Percentiles rank a stretch among this genome's conserved stretches.
phyloP scores from a whole-genome alignment of 2,113 vertebrate genomes.

The Eurystomus gularis region DNA sequence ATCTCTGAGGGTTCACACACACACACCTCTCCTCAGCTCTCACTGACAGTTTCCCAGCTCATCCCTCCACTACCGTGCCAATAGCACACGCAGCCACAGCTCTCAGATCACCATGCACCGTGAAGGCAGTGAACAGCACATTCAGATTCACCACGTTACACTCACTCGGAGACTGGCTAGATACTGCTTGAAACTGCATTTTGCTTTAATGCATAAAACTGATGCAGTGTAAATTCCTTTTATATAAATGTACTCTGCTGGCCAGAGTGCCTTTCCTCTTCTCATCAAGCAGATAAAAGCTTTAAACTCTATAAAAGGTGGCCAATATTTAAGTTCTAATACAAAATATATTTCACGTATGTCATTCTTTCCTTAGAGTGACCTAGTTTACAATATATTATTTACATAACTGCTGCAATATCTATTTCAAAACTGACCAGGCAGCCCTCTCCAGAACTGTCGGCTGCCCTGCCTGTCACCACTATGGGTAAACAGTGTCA shows the following conservation, averaged over 20 bases:
- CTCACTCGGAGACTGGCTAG: neutral
- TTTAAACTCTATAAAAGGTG: conserved; percentile 35
- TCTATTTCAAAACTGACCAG: conserved; percentile 55
- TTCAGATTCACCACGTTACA: neutral
- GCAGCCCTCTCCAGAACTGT: conserved; percentile 53
- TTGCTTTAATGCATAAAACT: neutral
- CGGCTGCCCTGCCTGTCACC: conserved; percentile 71
- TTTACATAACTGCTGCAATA: conserved; percentile 67
- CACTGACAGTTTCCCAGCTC: rapidly evolving
- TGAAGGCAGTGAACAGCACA: neutral
- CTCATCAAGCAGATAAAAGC: conserved; percentile 5
- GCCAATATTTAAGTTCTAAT: conserved; percentile 42
- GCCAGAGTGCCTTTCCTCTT: neutral
- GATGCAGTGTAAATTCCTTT: neutral
- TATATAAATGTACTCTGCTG: neutral
- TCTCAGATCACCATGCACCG: rapidly evolving
- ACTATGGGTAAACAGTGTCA: conserved; percentile 73
- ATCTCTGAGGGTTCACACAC: neutral
- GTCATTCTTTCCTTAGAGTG: neutral
- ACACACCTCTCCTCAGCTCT: neutral
- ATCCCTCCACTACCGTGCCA: rapidly evolving
- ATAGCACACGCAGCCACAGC: neutral
- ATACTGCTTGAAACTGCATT: neutral
- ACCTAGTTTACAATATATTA: conserved; percentile 27
- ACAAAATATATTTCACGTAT: conserved; percentile 22